Percentiles rank a stretch among this genome's conserved stretches.
phyloP scores from a whole-genome alignment of 2,113 vertebrate species.

The Haemorhous mexicanus region DNA sequence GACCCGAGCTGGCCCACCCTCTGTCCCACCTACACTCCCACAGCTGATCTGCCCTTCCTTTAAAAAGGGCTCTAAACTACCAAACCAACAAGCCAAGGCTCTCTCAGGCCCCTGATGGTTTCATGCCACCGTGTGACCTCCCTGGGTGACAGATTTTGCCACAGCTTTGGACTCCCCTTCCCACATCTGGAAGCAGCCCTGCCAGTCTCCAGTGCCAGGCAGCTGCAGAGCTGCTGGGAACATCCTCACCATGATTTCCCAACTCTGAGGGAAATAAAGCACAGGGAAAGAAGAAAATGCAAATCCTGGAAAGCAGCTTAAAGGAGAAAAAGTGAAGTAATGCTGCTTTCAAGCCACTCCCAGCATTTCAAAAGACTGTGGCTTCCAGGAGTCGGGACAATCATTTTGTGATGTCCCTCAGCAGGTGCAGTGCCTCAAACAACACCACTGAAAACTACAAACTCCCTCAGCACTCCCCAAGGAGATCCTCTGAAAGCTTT shows the following conservation, averaged over 20 bases:
- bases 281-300: neutral
- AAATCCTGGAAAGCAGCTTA: neutral
- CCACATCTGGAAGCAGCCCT: rapidly evolving
- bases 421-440: neutral
- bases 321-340: neutral
- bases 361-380: neutral
- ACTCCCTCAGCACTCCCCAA: neutral
- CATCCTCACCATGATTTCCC: rapidly evolving
- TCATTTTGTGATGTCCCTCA: neutral
- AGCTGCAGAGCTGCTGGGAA: neutral
- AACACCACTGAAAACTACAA: neutral
- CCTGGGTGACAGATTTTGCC: neutral
- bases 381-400: neutral
- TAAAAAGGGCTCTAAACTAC: neutral
- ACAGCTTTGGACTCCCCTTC: neutral
- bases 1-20: neutral
- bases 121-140: neutral
- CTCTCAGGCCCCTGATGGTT: neutral
- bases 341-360: neutral
- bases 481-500: neutral
- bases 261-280: neutral
- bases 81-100: neutral
- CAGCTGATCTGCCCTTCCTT: rapidly evolving
- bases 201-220: too few relatives aligned
- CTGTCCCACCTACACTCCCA: neutral